These are phyloP conservation scores for Pongo pygmaeus DNA, from an alignment of 2,113 vertebrate species.

Conservation along the genomic window DNA sequence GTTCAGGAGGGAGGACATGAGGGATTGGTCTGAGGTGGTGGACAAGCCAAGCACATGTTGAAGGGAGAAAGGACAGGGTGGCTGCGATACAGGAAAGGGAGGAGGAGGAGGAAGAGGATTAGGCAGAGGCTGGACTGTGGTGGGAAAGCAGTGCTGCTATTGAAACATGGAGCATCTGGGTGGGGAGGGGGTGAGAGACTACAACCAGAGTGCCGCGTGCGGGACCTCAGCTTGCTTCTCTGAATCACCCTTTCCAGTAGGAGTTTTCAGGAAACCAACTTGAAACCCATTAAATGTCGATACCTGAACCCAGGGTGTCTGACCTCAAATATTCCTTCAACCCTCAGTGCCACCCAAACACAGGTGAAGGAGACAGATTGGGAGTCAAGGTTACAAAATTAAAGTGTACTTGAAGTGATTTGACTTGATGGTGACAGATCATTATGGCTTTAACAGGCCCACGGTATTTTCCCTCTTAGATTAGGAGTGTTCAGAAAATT, in stretches of 20 bases:
- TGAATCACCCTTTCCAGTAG: not conserved
- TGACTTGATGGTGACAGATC: not conserved
- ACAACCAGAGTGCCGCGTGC: no score
- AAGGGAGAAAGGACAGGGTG: not conserved
- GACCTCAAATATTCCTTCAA: not conserved
- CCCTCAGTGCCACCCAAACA: not conserved
- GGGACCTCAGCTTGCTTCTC: not conserved
- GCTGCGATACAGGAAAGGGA: not conserved
- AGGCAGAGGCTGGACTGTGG: not conserved
- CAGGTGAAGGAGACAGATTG: not conserved
- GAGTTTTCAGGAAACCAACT: not conserved
- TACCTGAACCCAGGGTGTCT: not conserved
- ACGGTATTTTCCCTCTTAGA: not conserved
- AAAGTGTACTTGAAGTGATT: not conserved
- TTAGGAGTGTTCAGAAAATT: not conserved
- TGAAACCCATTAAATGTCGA: not conserved
- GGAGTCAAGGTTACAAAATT: not conserved
- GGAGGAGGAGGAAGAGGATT: no score
- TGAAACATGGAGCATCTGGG: not conserved
- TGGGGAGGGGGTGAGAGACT: no score
- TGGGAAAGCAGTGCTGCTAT: not conserved
- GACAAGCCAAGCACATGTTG: not conserved
- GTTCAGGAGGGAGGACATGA: not conserved
- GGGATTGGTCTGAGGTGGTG: not conserved
- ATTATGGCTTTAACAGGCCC: not conserved